A percentile compares a stretch with the other conserved stretches of the same genome.
These are phyloP conservation scores for Sminthurides aquaticus DNA, from an alignment of 2,888 invertebrate species.

Conservation along the genomic window DNA sequence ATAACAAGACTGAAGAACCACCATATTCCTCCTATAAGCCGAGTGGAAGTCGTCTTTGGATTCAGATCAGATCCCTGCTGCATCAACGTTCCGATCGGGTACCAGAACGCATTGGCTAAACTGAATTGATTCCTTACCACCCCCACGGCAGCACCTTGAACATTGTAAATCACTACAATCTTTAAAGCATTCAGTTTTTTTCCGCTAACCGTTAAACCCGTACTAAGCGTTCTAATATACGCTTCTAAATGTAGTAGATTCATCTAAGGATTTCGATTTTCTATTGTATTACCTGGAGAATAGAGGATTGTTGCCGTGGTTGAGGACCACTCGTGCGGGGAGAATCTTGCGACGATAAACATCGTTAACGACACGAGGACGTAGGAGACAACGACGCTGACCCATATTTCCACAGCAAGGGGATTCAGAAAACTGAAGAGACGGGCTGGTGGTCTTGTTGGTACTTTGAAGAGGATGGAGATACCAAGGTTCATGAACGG, in stretches of 20 bases:
- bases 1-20: slow-evolving; percentile 78
- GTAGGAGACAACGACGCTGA: slow-evolving; percentile 66
- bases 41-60: slow-evolving; percentile 64
- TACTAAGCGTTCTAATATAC: too few relatives aligned
- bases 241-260: too few relatives aligned
- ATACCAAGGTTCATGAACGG: slow-evolving; percentile 98
- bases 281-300: slow-evolving; percentile 49
- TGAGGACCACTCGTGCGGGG: slow-evolving; percentile 79
- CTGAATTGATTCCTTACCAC: slow-evolving; percentile 85
- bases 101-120: slow-evolving; percentile 93
- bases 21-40: slow-evolving; percentile 55
- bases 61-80: slow-evolving; percentile 86
- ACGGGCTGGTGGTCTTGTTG: slow-evolving; percentile 75
- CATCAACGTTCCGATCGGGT: slow-evolving; percentile 88
- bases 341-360: slow-evolving; percentile 93
- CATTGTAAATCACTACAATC: too few relatives aligned
- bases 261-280: not conserved
- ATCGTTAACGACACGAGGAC: slow-evolving; percentile 84
- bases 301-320: slow-evolving; percentile 53
- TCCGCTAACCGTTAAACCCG: too few relatives aligned
- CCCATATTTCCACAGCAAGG: slow-evolving; percentile 91
- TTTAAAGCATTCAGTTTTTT: too few relatives aligned
- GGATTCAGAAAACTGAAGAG: slow-evolving; percentile 95
- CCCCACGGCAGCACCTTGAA: slow-evolving; percentile 52
- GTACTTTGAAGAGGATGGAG: slow-evolving; percentile 74